A percentile compares a stretch with the other conserved stretches of the same genome.
These are phyloP conservation scores for Agriopis aurantiaria DNA, from an alignment of 2,888 invertebrate genomes.

Conservation along the genomic window DNA sequence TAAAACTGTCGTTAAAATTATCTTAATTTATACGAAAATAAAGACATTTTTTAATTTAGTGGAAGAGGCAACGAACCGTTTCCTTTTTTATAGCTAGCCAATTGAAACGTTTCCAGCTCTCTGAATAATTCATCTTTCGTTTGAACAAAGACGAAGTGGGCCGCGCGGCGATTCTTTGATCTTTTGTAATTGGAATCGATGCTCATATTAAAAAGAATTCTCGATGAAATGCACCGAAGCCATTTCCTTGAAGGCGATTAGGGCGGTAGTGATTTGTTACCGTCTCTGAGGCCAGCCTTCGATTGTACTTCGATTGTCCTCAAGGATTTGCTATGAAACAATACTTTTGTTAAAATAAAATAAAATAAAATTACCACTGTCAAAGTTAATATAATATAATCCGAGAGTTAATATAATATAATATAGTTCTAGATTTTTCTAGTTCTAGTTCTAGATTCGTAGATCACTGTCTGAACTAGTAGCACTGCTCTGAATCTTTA, in stretches of 20 bases:
- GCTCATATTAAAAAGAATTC: constrained; percentile 86
- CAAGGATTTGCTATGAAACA: constrained; percentile 42
- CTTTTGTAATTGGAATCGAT: constrained; percentile 87
- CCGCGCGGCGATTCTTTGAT: constrained; percentile 86
- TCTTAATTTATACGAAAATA: constrained; percentile 73
- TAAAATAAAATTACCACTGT: no score
- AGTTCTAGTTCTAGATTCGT: no score
- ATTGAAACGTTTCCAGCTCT: constrained; percentile 87
- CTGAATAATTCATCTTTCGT: constrained; percentile 87
- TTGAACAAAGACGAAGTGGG: constrained; percentile 87
- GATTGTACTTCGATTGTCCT: constrained; percentile 46
- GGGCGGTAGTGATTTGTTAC: constrained; percentile 72
- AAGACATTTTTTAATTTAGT: constrained; percentile 84
- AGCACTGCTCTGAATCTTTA: no score
- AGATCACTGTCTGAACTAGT: no score
- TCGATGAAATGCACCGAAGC: constrained; percentile 84
- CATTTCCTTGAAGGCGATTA: constrained; percentile 82
- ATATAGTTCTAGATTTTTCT: no score
- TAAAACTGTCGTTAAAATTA: constrained; percentile 57
- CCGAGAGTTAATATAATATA: no score
- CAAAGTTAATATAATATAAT: no score
- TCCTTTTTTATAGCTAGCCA: constrained; percentile 86
- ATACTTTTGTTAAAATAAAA: no score
- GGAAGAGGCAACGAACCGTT: constrained; percentile 85
- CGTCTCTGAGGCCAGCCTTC: constrained; percentile 47